A percentile compares a stretch with the other conserved stretches of the same genome.
These are phyloP conservation scores for Edolisoma coerulescens DNA, from an alignment of 2,113 vertebrate species.

Conservation along the genomic window DNA sequence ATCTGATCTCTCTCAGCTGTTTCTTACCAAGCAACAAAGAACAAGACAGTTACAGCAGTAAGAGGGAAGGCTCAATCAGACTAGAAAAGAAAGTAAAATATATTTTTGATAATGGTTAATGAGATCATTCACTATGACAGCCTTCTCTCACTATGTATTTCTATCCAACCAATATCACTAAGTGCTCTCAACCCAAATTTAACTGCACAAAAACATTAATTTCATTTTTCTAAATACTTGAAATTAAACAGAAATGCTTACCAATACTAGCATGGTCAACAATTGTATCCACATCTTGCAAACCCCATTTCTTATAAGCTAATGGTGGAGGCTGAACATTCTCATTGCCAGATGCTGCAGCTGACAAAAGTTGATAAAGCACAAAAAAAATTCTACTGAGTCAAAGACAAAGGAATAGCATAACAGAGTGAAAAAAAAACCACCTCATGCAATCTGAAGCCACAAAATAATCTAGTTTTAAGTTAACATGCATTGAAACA, in stretches of 20 bases:
- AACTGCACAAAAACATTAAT: not conserved
- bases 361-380: conserved; percentile 66
- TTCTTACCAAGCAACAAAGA: not conserved
- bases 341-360: conserved; percentile 93
- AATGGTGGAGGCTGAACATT: conserved; percentile 92
- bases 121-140: not conserved
- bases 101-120: not conserved
- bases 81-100: not conserved
- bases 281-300: conserved; percentile 91
- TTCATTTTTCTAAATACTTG: not conserved
- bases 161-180: not conserved
- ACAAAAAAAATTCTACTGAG: conserved; percentile 4
- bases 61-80: not conserved
- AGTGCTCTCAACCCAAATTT: not conserved
- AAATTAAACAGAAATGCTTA: conserved; percentile 68
- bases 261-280: conserved; percentile 94
- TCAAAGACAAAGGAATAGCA: not conserved
- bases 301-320: conserved; percentile 98
- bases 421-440: not conserved
- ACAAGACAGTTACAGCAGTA: not conserved
- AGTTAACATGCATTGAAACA: not conserved
- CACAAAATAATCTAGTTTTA: not conserved
- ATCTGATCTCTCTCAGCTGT: not conserved
- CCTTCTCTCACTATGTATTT: not conserved
- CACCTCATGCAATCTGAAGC: not conserved